phyloP scores from a whole-genome alignment of 2,888 invertebrate genomes.

The Xiphydria camelus region DNA sequence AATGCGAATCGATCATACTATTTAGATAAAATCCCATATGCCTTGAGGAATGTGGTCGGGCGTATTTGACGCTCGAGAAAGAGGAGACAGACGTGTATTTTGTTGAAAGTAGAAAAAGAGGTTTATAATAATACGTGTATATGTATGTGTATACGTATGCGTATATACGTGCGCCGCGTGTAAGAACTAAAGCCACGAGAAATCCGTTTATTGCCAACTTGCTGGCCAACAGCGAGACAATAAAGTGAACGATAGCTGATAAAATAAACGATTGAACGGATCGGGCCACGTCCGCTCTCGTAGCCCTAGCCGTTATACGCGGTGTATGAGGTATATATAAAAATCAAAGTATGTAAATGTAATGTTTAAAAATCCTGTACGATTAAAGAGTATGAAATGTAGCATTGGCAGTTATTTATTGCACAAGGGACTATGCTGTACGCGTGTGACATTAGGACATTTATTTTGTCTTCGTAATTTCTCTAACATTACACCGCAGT shows the following conservation, averaged over 20 bases:
- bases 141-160: slow-evolving; percentile 18
- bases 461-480: too few relatives aligned
- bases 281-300: too few relatives aligned
- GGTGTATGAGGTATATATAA: background rate
- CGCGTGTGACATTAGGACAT: too few relatives aligned
- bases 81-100: slow-evolving; percentile 22
- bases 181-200: too few relatives aligned
- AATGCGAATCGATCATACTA: slow-evolving; percentile 3
- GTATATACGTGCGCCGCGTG: too few relatives aligned
- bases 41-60: slow-evolving; percentile 9
- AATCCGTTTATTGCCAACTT: too few relatives aligned
- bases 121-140: slow-evolving; percentile 18
- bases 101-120: slow-evolving; percentile 24
- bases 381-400: slow-evolving; percentile 11
- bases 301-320: too few relatives aligned
- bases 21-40: slow-evolving; percentile 14
- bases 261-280: too few relatives aligned
- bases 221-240: too few relatives aligned
- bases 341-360: slow-evolving; percentile 15
- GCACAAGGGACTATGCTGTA: background rate
- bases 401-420: background rate
- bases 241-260: too few relatives aligned
- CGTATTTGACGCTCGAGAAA: background rate
- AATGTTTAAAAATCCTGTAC: slow-evolving; percentile 21
- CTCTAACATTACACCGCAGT: too few relatives aligned